These are phyloP conservation scores for Schizothorax lantsangensis DNA, from an alignment of 2,797 vertebrate genomes.

Conservation along the genomic window DNA sequence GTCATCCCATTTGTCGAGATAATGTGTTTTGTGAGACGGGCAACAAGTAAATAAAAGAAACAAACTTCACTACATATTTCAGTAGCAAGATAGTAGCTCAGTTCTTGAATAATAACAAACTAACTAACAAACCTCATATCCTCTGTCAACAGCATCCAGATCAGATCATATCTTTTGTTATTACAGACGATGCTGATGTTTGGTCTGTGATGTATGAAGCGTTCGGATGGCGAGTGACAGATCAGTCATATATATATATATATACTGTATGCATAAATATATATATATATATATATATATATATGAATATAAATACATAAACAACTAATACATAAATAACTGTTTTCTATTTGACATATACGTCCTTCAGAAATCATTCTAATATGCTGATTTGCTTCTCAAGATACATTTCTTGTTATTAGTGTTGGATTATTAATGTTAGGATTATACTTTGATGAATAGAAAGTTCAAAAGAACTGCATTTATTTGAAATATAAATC, in stretches of 20 bases:
- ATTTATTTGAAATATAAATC: neutral
- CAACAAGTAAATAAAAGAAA: conserved; percentile 4
- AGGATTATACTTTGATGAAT: neutral
- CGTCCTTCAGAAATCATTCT: neutral
- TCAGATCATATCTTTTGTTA: no score
- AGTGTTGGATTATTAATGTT: neutral
- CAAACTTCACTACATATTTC: neutral
- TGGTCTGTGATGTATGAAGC: no score
- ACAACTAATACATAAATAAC: no score
- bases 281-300: no score
- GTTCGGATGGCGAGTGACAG: no score
- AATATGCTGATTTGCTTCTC: neutral
- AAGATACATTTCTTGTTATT: neutral
- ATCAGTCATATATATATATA: no score
- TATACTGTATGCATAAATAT: no score
- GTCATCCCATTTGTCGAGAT: conserved; percentile 21
- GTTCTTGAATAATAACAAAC: neutral
- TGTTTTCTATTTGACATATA: neutral
- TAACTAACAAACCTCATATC: no score
- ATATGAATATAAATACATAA: no score
- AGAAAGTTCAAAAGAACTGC: neutral
- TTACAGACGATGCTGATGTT: no score
- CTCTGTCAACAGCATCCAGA: no score
- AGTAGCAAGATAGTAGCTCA: neutral
- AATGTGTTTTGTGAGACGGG: neutral